These are phyloP conservation scores for Montipora capricornis DNA, from an alignment of 64 coral and sea anemone species.

Conservation along the genomic window DNA sequence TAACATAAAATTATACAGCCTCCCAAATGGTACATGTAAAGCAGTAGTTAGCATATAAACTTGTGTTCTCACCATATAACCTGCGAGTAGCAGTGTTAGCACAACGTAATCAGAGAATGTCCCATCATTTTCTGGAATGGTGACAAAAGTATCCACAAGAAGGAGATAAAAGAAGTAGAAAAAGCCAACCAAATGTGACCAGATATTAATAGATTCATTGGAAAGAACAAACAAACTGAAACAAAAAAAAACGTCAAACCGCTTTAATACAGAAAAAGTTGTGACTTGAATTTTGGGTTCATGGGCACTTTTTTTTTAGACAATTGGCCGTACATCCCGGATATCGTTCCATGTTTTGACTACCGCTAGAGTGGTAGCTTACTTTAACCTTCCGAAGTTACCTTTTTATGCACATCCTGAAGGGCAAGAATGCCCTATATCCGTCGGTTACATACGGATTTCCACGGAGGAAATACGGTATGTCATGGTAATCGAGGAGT, in stretches of 20 bases:
- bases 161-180: conserved; percentile 81
- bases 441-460: conserved; percentile 93
- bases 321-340: too few relatives aligned
- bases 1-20: too few relatives aligned
- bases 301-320: too few relatives aligned
- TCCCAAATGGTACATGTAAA: too few relatives aligned
- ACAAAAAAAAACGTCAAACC: not conserved
- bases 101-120: conserved; percentile 86
- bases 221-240: conserved; percentile 90
- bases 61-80: conserved; percentile 69
- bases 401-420: conserved; percentile 91
- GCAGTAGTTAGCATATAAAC: too few relatives aligned
- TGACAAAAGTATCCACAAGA: conserved; percentile 80
- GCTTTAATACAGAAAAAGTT: too few relatives aligned
- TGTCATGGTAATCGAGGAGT: conserved; percentile 88
- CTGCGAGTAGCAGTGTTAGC: conserved; percentile 71
- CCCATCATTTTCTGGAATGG: conserved; percentile 74
- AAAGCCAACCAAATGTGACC: conserved; percentile 92
- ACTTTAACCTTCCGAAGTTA: not conserved
- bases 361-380: not conserved
- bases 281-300: too few relatives aligned
- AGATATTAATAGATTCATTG: conserved; percentile 91
- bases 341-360: too few relatives aligned
- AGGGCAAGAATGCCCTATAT: conserved; percentile 87
- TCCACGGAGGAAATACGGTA: conserved; percentile 96